Percentiles rank a stretch among this genome's conserved stretches.
These are phyloP conservation scores for Acanthococcus lagerstroemiae DNA, from an alignment of 2,888 invertebrate species.

Conservation along the genomic window DNA sequence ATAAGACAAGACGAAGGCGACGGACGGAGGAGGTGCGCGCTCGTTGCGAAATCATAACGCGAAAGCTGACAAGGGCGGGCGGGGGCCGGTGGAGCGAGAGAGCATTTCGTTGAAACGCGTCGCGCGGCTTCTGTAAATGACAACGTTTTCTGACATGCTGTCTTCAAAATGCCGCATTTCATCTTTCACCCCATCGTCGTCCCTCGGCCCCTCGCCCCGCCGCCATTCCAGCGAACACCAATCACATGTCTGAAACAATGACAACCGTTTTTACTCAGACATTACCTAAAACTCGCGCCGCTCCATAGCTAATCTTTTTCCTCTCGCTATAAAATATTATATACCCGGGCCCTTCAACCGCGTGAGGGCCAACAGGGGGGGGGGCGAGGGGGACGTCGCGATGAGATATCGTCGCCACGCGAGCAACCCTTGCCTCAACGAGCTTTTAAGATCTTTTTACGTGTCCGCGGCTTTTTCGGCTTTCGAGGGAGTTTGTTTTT, in stretches of 20 bases:
- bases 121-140: slow-evolving; percentile 23
- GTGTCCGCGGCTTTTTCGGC: not conserved
- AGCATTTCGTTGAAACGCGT: slow-evolving; percentile 8
- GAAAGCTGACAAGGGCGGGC: not conserved
- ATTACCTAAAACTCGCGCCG: slow-evolving; percentile 15
- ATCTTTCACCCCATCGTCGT: slow-evolving; percentile 17
- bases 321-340: not conserved
- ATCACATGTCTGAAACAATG: slow-evolving; percentile 25
- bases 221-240: slow-evolving; percentile 11
- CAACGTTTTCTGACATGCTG: slow-evolving; percentile 25
- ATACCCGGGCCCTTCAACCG: not conserved
- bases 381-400: no score
- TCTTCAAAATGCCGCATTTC: slow-evolving; percentile 24
- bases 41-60: not conserved
- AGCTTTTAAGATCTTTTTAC: not conserved
- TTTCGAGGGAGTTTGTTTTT: not conserved
- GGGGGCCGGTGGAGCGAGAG: not conserved
- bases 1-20: slow-evolving; percentile 16
- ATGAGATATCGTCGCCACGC: not conserved
- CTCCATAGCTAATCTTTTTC: slow-evolving; percentile 22
- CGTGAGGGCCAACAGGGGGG: not conserved
- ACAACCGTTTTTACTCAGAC: slow-evolving; percentile 16
- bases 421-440: not conserved
- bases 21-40: not conserved
- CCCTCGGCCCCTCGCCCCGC: not conserved